Evolutionary conservation across 2,888 invertebrate genomes (phyloP), one percentile per base, ranked within the genome.

Genomic region (Fissipunctia ypsillon): DNA sequence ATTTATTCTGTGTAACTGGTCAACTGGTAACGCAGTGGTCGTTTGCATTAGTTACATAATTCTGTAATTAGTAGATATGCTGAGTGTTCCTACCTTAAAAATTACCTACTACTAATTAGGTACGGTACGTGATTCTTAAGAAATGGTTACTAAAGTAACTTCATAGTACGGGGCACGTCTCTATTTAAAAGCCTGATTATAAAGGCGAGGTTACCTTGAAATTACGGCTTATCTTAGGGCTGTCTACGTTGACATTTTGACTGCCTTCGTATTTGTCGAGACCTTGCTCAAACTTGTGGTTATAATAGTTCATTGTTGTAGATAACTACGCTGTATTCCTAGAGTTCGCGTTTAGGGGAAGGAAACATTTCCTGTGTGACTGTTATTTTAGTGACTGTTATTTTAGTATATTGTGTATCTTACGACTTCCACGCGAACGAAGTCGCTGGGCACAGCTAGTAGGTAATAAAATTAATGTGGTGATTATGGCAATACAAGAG

Each of bases 151-250:
- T 35, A 41, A 57, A 35, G 22, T 31, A 50, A 52, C 41, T 19
- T 64, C 50, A 35, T 31, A 31, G 28, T 50, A 54, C 28, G 22
- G 41, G 54, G 43, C 85, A 78, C 83, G 78, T 71, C 83, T 59
- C 57, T 7, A 38, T 69, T 78, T 71, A 52, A 81, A 78, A 45
- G 75, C 73, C 63, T 73, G 56, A 67, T 80, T 31, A 73, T 74
- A 66, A 48, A 56, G 59, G 38, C 43, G 43, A 77, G 45, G 45
- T 68, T 72, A 73, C 69, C 78, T 75, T 54, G 41, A 41, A 71
- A 50, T 59, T 61, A 69, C 41, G 50, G 57, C 65, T 70, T 69
- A 69, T 66, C 69, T 69, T 52, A 67, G 28, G 19, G 48, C 14
- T 69, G 60, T 54, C 50, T 70, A 38, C 38, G 54, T 61, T 59